These are phyloP conservation scores for Polymixis lichenea DNA, from an alignment of 2,888 invertebrate genomes.

Conservation along the genomic window DNA sequence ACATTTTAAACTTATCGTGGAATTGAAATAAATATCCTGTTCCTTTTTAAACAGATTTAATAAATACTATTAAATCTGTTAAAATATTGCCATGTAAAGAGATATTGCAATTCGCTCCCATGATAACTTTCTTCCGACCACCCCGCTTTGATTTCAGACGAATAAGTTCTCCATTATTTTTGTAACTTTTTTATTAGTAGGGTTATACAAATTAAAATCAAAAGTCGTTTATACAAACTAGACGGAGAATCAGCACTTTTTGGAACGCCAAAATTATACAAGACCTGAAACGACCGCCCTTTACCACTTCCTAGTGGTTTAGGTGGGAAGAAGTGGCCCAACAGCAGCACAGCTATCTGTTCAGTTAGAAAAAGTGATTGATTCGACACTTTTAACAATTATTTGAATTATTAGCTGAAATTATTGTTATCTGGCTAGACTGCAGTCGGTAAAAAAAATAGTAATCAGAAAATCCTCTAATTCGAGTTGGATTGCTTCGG, in stretches of 20 bases:
- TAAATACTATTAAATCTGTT: too few species aligned
- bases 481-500: background rate
- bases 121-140: background rate
- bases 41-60: too few species aligned
- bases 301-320: too few species aligned
- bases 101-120: background rate
- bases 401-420: background rate
- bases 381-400: too few species aligned
- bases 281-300: too few species aligned
- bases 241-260: too few species aligned
- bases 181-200: background rate
- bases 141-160: background rate
- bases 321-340: too few species aligned
- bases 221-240: background rate
- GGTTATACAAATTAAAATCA: background rate
- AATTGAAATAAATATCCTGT: conserved; percentile 37
- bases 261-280: too few species aligned
- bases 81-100: background rate
- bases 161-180: background rate
- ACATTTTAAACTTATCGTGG: conserved; percentile 12
- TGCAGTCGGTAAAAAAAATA: too few species aligned
- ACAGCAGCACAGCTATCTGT: too few species aligned
- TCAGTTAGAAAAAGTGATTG: too few species aligned
- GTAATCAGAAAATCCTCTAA: background rate
- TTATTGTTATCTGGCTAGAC: background rate